A percentile compares a stretch with the other conserved stretches of the same genome.
phyloP scores from a whole-genome alignment of 2,888 invertebrate genomes.

The Neuroscelio doddi region DNA sequence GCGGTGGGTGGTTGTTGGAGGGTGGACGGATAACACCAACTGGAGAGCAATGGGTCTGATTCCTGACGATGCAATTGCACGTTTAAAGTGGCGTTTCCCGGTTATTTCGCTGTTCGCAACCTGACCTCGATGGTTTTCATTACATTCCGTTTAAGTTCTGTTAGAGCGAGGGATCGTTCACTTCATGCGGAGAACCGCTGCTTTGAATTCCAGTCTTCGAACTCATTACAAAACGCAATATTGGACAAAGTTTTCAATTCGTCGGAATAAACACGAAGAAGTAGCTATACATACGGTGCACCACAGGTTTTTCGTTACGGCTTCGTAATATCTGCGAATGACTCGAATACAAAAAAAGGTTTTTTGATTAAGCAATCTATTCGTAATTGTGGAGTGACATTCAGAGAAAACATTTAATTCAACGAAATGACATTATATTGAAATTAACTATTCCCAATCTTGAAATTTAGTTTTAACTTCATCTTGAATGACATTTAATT shows the following conservation, averaged over 20 bases:
- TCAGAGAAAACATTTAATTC: constrained; percentile 34
- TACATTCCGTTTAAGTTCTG: constrained; percentile 46
- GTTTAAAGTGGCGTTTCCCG: constrained; percentile 70
- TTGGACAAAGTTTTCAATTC: constrained; percentile 51
- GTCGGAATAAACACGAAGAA: constrained; percentile 45
- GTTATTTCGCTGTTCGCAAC: constrained; percentile 68
- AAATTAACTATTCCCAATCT: too few species aligned
- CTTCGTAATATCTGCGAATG: constrained; percentile 43
- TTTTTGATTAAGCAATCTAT: constrained; percentile 45
- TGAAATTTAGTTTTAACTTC: too few species aligned
- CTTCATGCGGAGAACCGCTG: constrained; percentile 50
- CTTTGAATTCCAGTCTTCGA: constrained; percentile 54
- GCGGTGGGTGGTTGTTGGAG: constrained; percentile 45
- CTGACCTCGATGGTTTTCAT: constrained; percentile 51
- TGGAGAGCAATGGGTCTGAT: constrained; percentile 68
- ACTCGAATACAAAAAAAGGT: constrained; percentile 41
- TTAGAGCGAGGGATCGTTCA: constrained; percentile 29
- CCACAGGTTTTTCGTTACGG: constrained; percentile 45
- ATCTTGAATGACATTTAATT: too few species aligned
- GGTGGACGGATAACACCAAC: constrained; percentile 50
- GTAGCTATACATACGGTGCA: constrained; percentile 49
- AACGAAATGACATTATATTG: constrained; percentile 11
- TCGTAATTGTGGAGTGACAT: constrained; percentile 30
- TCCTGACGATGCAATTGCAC: constrained; percentile 72
- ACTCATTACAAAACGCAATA: constrained; percentile 56